Conservation (phyloP, 2,888 invertebrate species). For the Sussaba pulchella region DNA sequence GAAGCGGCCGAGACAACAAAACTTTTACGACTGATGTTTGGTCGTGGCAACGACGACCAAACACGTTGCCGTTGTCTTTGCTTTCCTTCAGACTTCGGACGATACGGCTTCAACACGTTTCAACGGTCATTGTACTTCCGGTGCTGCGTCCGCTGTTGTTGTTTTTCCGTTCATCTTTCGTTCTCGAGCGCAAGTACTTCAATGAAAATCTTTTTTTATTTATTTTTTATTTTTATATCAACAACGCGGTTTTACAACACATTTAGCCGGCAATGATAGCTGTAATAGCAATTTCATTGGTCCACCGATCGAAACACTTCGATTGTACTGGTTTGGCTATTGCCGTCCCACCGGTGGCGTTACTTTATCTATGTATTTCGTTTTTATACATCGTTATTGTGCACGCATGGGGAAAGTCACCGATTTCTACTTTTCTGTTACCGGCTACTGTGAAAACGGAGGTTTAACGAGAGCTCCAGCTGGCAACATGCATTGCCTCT, state of each 20-base stretch:
- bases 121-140: neutral
- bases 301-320: neutral
- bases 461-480: constrained; percentile 8
- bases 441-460: neutral
- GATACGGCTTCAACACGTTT: neutral
- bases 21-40: constrained; percentile 37
- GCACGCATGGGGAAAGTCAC: neutral
- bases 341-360: neutral
- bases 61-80: constrained; percentile 2
- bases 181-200: constrained; percentile 6
- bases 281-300: neutral
- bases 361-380: constrained; percentile 1
- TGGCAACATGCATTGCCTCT: constrained; percentile 1
- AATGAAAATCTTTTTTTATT: neutral
- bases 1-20: constrained; percentile 17
- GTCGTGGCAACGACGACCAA: constrained; percentile 26
- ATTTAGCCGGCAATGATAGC: neutral
- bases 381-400: constrained; percentile 26
- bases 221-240: constrained; percentile 3
- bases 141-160: neutral
- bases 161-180: neutral
- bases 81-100: neutral
- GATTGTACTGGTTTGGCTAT: neutral
- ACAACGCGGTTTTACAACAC: neutral
- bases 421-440: neutral